Percentiles rank a stretch among this genome's conserved stretches.
phyloP scores from a whole-genome alignment of 1,140 invertebrate genomes.

The Euglossa dilemma region DNA sequence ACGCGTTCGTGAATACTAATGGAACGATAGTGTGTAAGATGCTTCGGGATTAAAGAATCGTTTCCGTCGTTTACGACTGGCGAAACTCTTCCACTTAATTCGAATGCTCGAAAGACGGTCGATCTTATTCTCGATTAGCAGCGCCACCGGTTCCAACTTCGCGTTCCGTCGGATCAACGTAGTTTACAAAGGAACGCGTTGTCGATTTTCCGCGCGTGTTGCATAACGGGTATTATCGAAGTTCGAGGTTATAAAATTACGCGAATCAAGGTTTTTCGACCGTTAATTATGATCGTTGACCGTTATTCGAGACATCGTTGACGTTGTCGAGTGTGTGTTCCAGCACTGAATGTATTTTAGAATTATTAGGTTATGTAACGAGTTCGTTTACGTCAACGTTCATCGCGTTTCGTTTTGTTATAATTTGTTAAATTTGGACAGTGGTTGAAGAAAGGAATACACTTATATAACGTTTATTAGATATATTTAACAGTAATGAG shows the following conservation, averaged over 20 bases:
- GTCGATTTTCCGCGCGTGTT: not conserved
- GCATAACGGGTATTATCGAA: not conserved
- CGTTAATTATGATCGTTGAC: too few relatives aligned
- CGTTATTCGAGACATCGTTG: too few relatives aligned
- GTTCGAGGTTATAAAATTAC: not conserved
- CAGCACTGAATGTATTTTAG: too few relatives aligned
- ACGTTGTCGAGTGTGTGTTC: too few relatives aligned
- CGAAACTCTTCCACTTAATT: slow-evolving; percentile 36
- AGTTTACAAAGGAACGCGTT: not conserved
- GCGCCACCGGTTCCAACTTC: not conserved
- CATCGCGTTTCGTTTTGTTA: too few relatives aligned
- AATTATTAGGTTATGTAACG: too few relatives aligned
- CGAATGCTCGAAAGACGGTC: slow-evolving; percentile 21
- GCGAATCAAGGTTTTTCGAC: too few relatives aligned
- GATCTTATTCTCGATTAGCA: slow-evolving; percentile 45
- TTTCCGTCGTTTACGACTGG: slow-evolving; percentile 31
- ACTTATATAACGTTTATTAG: too few relatives aligned
- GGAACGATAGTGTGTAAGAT: slow-evolving; percentile 36
- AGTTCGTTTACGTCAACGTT: too few relatives aligned
- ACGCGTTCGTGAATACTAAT: slow-evolving; percentile 64
- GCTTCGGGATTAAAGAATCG: slow-evolving; percentile 40
- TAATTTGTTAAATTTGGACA: too few relatives aligned
- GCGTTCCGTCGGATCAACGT: not conserved
- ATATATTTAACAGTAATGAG: too few relatives aligned
- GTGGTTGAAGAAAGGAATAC: too few relatives aligned